Evolutionary conservation across 2,113 vertebrate species (phyloP).

Genomic region (Perca fluviatilis): DNA sequence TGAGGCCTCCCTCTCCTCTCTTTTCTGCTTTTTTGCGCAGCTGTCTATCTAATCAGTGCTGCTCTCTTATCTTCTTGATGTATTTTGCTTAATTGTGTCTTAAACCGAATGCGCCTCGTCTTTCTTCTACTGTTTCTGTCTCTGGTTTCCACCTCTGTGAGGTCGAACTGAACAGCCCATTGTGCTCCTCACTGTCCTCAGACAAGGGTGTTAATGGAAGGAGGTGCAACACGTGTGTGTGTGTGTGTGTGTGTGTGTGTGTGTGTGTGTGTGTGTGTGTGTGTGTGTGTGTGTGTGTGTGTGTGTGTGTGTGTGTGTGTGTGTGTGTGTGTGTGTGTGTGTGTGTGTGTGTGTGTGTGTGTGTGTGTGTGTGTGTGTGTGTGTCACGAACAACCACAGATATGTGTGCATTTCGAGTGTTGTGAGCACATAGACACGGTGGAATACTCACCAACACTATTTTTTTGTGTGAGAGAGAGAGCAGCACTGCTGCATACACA

Average conservation of each 20-base stretch:
- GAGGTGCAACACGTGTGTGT: not conserved
- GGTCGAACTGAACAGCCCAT: not conserved
- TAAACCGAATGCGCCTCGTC: not conserved
- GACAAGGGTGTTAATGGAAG: slow-evolving; percentile 31
- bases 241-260: too few relatives aligned
- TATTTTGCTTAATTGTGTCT: not conserved
- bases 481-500: slow-evolving; percentile 11
- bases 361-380: not conserved
- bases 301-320: too few relatives aligned
- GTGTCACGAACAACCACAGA: not conserved
- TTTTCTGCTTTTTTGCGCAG: not conserved
- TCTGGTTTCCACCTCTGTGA: slow-evolving; percentile 1
- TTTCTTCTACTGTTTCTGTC: not conserved
- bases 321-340: too few relatives aligned
- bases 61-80: slow-evolving; percentile 3
- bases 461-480: not conserved
- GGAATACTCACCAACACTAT: slow-evolving; percentile 29
- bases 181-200: not conserved
- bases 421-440: slow-evolving; percentile 18
- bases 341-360: too few relatives aligned
- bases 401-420: not conserved
- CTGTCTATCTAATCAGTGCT: not conserved
- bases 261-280: too few relatives aligned
- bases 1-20: not conserved
- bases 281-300: too few relatives aligned